These are phyloP conservation scores for Chloromyia formosa DNA, from an alignment of 2,888 invertebrate species.

Conservation along the genomic window DNA sequence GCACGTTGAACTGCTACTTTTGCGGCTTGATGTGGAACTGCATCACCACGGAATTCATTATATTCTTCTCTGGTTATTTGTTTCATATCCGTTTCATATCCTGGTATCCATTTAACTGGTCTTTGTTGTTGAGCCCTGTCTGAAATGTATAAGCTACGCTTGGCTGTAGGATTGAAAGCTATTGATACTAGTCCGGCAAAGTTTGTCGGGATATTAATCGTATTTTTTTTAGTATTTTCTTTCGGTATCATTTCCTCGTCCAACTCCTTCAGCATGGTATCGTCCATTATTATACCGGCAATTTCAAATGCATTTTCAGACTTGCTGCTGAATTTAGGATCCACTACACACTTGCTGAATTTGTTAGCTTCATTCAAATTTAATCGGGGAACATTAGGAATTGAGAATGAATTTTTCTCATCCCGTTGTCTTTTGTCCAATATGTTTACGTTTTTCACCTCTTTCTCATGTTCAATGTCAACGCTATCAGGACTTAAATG, in stretches of 20 bases:
- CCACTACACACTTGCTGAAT: too few relatives aligned
- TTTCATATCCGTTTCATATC: not conserved
- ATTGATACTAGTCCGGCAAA: conserved; percentile 38
- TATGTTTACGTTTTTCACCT: too few relatives aligned
- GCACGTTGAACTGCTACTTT: not conserved
- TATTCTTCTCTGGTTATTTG: too few relatives aligned
- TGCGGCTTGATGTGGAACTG: not conserved
- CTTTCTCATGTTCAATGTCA: too few relatives aligned
- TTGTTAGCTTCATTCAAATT: too few relatives aligned
- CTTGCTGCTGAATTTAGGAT: too few relatives aligned
- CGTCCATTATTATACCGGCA: conserved; percentile 56
- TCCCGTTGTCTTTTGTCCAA: too few relatives aligned
- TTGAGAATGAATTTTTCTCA: not conserved
- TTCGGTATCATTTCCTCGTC: not conserved
- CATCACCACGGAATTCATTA: too few relatives aligned
- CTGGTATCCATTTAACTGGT: not conserved
- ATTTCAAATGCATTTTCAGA: conserved; percentile 60
- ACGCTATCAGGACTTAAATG: too few relatives aligned
- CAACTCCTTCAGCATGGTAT: not conserved
- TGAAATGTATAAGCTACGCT: not conserved
- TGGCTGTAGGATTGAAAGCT: conserved; percentile 52
- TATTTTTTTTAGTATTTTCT: not conserved
- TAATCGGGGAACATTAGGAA: too few relatives aligned
- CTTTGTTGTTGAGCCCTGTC: not conserved
- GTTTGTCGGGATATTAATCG: too few relatives aligned